These are phyloP conservation scores for Pristionchus entomophagus DNA, from an alignment of 2,888 invertebrate genomes.

Conservation along the genomic window DNA sequence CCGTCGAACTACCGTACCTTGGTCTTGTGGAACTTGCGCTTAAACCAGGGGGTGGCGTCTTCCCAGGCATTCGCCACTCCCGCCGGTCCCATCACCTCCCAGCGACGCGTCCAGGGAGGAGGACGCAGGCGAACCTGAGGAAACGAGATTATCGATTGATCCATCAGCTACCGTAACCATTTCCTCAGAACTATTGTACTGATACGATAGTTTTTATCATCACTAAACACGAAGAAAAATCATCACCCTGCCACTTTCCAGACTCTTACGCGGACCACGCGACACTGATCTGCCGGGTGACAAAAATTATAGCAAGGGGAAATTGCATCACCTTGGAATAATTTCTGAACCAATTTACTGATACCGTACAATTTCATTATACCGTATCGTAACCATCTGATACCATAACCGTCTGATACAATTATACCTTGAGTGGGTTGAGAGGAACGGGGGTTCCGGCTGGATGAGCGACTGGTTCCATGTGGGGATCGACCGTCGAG, in stretches of 20 bases:
- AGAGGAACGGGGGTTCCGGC: conserved; percentile 87
- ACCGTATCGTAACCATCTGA: no score
- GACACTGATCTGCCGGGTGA: no score
- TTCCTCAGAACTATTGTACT: neutral
- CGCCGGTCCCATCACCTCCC: conserved; percentile 79
- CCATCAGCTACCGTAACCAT: neutral
- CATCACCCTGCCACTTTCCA: no score
- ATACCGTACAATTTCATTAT: neutral
- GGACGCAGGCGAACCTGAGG: conserved; percentile 79
- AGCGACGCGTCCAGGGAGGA: conserved; percentile 91
- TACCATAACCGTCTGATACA: no score
- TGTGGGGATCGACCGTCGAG: conserved; percentile 88
- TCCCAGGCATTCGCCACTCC: conserved; percentile 74
- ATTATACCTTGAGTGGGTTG: conserved; percentile 81
- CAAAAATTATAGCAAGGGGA: no score
- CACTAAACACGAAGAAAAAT: no score
- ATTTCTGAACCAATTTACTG: no score
- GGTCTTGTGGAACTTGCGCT: conserved; percentile 70
- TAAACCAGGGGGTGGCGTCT: conserved; percentile 70
- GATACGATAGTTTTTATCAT: no score
- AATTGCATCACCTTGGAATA: no score
- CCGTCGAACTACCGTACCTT: conserved; percentile 50
- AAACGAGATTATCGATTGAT: neutral
- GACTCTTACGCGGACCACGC: no score
- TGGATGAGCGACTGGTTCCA: conserved; percentile 87